Conservation (phyloP, 2,888 invertebrate genomes). For the Macroteleia sp. region DNA sequence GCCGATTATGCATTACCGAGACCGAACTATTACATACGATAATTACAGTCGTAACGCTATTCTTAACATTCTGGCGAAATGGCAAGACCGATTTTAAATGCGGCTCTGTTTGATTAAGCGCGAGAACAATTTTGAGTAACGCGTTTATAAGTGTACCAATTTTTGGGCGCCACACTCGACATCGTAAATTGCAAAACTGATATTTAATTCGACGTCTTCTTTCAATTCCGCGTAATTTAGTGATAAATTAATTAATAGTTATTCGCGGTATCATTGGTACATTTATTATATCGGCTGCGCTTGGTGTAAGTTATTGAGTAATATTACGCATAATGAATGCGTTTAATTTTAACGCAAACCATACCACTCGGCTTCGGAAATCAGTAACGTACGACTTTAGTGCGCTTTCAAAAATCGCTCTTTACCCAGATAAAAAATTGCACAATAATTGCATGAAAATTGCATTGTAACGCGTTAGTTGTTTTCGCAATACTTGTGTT, state of each 20-base stretch:
- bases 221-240: slow-evolving; percentile 19
- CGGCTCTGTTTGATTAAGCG: slow-evolving; percentile 15
- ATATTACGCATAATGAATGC: slow-evolving; percentile 49
- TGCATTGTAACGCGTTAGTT: too few relatives aligned
- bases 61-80: slow-evolving; percentile 16
- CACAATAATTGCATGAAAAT: too few relatives aligned
- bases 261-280: slow-evolving; percentile 18
- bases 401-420: slow-evolving; percentile 6
- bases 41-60: slow-evolving; percentile 15
- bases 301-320: slow-evolving; percentile 27
- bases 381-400: slow-evolving; percentile 4
- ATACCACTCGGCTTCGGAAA: slow-evolving; percentile 3
- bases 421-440: neutral
- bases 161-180: too few relatives aligned
- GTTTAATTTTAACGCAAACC: slow-evolving; percentile 42
- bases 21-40: slow-evolving; percentile 4
- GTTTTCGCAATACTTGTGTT: too few relatives aligned
- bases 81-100: slow-evolving; percentile 24
- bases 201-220: slow-evolving; percentile 20
- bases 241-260: slow-evolving; percentile 38
- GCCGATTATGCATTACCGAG: neutral
- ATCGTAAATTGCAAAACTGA: slow-evolving; percentile 8
- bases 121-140: slow-evolving; percentile 14
- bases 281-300: slow-evolving; percentile 32
- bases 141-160: neutral